Conservation (phyloP, 2,797 vertebrate genomes). For the Todus mexicanus region DNA sequence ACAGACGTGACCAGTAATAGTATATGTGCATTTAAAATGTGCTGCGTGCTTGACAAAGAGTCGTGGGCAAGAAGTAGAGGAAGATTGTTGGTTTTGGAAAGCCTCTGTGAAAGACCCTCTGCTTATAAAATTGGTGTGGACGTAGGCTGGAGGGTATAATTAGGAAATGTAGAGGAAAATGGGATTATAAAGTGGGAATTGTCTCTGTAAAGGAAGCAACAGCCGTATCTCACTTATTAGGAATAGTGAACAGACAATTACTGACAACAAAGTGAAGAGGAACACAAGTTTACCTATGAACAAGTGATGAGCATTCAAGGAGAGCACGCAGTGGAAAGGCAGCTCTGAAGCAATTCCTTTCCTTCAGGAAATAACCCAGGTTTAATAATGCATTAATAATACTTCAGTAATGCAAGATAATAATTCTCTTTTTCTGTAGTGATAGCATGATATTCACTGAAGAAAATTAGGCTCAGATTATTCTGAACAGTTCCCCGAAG, state of each 20-base stretch:
- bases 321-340: background rate
- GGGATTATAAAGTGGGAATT: background rate
- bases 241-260: background rate
- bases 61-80: constrained; percentile 12
- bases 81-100: constrained; percentile 15
- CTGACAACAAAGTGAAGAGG: background rate
- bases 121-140: background rate
- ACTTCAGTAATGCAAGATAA: background rate
- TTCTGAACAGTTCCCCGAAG: background rate
- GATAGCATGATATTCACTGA: background rate
- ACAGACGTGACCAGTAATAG: constrained; percentile 48
- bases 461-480: background rate
- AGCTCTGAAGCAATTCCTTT: background rate
- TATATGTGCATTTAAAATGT: constrained; percentile 12
- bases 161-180: background rate
- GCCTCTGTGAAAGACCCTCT: background rate
- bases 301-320: background rate
- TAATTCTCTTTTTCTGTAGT: background rate
- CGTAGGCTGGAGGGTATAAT: background rate
- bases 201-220: background rate
- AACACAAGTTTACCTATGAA: background rate
- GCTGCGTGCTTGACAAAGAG: constrained; percentile 2
- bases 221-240: background rate
- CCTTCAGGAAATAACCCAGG: background rate
- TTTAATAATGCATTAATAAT: background rate